Evolutionary conservation across 1,140 invertebrate species (phyloP).

Genomic region (Hesperophylax magnus): DNA sequence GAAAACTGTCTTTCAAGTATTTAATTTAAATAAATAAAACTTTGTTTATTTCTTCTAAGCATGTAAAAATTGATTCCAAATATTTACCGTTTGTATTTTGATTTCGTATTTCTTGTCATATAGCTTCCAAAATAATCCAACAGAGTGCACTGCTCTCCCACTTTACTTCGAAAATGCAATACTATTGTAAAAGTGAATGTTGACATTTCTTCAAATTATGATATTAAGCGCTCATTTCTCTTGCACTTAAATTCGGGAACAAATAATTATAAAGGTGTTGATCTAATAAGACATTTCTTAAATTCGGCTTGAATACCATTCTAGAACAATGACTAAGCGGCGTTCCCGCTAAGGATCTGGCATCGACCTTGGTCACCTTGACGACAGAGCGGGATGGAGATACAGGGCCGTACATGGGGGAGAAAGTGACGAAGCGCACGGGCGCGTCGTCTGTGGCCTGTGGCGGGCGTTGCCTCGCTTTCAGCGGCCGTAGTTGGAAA

Average conservation of each 20-base stretch:
- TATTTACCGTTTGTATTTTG: neutral
- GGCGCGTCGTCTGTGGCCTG: slow-evolving; percentile 33
- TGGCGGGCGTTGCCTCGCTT: slow-evolving; percentile 45
- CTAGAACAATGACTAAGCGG: slow-evolving; percentile 54
- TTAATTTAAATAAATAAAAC: no score
- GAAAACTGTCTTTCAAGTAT: no score
- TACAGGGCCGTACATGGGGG: neutral
- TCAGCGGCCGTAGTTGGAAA: slow-evolving; percentile 41
- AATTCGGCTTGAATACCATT: neutral
- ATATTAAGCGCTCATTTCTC: neutral
- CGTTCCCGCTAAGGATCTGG: slow-evolving; percentile 56
- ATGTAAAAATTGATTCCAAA: neutral
- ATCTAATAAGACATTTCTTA: neutral
- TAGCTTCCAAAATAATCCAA: slow-evolving; percentile 3
- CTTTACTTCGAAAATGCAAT: neutral
- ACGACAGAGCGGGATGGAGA: slow-evolving; percentile 49
- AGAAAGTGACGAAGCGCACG: slow-evolving; percentile 31
- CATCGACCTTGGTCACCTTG: slow-evolving; percentile 59
- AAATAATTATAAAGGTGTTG: neutral
- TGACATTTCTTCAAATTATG: slow-evolving; percentile 18
- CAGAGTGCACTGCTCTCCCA: slow-evolving; percentile 14
- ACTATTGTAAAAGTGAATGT: neutral
- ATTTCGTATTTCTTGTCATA: slow-evolving; percentile 12
- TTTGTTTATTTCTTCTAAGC: no score
- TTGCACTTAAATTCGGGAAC: neutral